These are phyloP conservation scores for Gavia stellata DNA, from an alignment of 2,113 vertebrate species.

Conservation along the genomic window DNA sequence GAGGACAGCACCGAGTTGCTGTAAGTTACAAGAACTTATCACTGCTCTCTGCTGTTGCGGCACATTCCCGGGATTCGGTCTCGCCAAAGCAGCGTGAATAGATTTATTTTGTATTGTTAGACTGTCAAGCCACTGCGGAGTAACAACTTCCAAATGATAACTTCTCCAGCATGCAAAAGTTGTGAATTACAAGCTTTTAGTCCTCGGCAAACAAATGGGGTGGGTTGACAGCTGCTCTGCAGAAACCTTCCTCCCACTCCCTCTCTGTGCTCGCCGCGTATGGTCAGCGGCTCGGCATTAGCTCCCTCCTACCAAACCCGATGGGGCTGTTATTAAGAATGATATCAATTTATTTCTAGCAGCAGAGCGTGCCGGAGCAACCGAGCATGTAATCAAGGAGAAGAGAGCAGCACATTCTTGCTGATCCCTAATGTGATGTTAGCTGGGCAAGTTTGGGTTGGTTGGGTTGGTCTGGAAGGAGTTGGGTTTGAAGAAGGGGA, in stretches of 20 bases:
- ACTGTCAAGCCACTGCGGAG: conserved; percentile 70
- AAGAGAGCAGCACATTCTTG: neutral
- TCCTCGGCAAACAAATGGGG: neutral
- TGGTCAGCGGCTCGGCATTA: neutral
- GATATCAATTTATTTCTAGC: conserved; percentile 10
- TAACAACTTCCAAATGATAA: conserved; percentile 69
- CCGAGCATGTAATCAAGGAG: neutral
- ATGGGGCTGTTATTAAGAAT: neutral
- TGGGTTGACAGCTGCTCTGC: conserved; percentile 15
- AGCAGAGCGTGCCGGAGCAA: neutral
- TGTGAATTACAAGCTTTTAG: conserved; percentile 66
- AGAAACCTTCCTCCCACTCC: neutral
- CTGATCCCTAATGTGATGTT: neutral
- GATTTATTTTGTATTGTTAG: conserved; percentile 77
- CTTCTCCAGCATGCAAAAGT: conserved; percentile 55
- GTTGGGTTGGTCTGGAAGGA: neutral
- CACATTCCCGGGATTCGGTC: conserved; percentile 59
- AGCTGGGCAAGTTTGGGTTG: neutral
- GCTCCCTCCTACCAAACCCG: neutral
- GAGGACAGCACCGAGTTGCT: conserved; percentile 26
- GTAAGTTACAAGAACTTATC: conserved; percentile 67
- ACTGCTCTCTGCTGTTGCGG: conserved; percentile 59
- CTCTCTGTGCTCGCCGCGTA: accelerated
- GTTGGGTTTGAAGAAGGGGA: neutral
- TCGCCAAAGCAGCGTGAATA: conserved; percentile 67